Base-by-base conservation (phyloP, 1,140 invertebrate species). In the Phymorhynchus buccinoides region DNA sequence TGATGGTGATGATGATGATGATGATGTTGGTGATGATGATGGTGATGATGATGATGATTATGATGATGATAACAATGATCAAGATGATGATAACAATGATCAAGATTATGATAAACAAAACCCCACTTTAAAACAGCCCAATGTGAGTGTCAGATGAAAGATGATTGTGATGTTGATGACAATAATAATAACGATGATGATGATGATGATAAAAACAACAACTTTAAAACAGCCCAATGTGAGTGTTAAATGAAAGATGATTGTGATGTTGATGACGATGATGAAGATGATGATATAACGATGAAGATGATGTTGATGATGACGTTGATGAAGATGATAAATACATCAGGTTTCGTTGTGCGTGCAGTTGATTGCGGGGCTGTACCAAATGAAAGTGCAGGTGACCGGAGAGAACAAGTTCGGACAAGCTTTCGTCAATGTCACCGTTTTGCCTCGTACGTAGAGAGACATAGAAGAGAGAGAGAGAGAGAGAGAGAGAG, bases 381-480 rank as follows among this genome's bases (percentile, higher is more conserved):
- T 97, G 66, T 99, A 98, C 91, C 96, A 95, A 66, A 98, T 99
- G 91, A 97, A 97, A 94, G 96, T 98, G 48, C 95, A 95, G 71
- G 97, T 97, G 0, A 96, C 95, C 12, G 95, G 95, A 86, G 92
- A 94, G 3, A 95, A 95, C 88, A 95, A 96, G 48, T 96, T 95
- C 93, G 97, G 97, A 35, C 96, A 97, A 92, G 96, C 96, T 0
- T 96, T 95, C 89, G 97, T 97, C 0, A 98, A 98, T 93, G 96
- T 99, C 1, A 98, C 96, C n/a, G 97, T 99, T 37, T 92, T 96
- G 87, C 96, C 97, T 87, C 94, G 96, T 96, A 94, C 94, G 94
- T 95, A 77, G 56, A 27, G 12, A 3, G n/a, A 4, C 4, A 14
- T 4, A 27, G 22, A 14, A 62, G 56, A 27, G n/a, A 62, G 35